Evolutionary conservation across 2,113 vertebrate genomes (phyloP).

Genomic region (Pseudopipra pipra): DNA sequence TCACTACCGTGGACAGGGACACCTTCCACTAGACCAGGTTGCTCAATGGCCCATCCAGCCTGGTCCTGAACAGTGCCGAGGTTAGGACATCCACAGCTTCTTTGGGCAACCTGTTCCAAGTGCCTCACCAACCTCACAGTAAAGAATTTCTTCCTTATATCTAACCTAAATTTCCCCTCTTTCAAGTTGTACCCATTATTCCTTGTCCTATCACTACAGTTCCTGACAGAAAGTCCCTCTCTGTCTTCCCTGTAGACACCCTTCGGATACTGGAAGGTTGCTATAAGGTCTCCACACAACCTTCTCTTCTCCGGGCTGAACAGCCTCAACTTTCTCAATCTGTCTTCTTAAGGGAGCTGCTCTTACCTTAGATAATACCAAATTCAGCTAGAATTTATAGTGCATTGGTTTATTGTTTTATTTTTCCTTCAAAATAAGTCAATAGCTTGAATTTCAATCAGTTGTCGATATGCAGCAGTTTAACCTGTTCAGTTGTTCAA

Average conservation of each 20-base stretch:
- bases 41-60: not conserved
- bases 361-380: not conserved
- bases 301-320: not conserved
- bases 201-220: not conserved
- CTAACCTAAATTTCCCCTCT: not conserved
- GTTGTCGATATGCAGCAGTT: not conserved
- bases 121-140: not conserved
- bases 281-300: not conserved
- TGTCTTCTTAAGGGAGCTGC: not conserved
- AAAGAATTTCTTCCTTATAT: not conserved
- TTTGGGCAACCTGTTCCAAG: not conserved
- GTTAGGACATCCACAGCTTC: no score
- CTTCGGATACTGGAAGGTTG: not conserved
- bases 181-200: not conserved
- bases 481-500: not conserved
- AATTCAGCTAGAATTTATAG: not conserved
- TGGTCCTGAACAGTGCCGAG: not conserved
- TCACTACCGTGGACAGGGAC: no score
- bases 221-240: not conserved
- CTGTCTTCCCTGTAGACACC: not conserved
- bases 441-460: not conserved
- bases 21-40: not conserved
- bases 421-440: conserved; percentile 30
- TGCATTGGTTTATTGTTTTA: not conserved
- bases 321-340: not conserved